Evolutionary conservation across 1,140 invertebrate species (phyloP).

Genomic region (Drosophila tristis): DNA sequence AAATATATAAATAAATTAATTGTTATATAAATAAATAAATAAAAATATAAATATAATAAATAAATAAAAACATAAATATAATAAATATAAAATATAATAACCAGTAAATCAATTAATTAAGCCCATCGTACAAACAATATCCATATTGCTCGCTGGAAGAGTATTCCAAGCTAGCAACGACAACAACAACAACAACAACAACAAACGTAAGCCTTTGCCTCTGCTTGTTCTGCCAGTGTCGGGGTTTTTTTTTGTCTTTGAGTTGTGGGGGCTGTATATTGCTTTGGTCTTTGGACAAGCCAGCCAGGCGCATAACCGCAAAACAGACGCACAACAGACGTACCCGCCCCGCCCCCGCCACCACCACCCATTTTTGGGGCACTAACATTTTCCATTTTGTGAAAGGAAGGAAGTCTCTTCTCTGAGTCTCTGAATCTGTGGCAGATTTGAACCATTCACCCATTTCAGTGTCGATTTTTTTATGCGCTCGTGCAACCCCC

Average conservation of each 20-base stretch:
- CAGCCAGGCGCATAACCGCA: constrained; percentile 76
- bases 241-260: background rate
- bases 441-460: background rate
- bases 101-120: no score
- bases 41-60: no score
- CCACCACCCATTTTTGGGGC: background rate
- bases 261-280: constrained; percentile 37
- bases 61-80: no score
- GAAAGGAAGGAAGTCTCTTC: constrained; percentile 21
- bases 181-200: no score
- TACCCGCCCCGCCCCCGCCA: background rate
- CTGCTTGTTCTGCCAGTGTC: no score
- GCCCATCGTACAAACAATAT: no score
- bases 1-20: no score
- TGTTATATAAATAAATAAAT: no score
- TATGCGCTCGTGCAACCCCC: constrained; percentile 1
- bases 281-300: constrained; percentile 60
- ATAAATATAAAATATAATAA: no score
- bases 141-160: no score
- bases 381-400: constrained; percentile 31
- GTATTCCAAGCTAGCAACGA: no score
- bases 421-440: constrained; percentile 38
- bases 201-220: no score
- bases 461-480: constrained; percentile 25
- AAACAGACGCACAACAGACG: constrained; percentile 47